Conservation (phyloP, 1,140 invertebrate species). For the Muscidifurax raptorellus region DNA sequence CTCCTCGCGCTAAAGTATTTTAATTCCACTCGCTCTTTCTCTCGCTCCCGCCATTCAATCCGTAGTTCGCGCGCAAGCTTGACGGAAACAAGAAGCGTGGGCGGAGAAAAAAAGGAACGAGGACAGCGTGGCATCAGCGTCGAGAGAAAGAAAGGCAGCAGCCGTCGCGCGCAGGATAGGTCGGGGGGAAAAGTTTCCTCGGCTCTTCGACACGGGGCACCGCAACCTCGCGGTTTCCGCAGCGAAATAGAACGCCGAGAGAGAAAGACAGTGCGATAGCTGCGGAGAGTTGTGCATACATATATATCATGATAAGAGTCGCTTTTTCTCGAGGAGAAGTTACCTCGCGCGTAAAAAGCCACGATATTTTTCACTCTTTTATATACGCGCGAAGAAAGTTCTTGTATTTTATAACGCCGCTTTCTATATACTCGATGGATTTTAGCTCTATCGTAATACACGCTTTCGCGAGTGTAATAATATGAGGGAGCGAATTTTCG, state of each 20-base stretch:
- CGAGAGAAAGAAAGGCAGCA: not conserved
- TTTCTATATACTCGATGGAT: no score
- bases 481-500: no score
- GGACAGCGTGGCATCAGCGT: not conserved
- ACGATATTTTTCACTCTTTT: constrained; percentile 66
- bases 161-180: not conserved
- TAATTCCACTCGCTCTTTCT: constrained; percentile 28
- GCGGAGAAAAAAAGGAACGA: not conserved
- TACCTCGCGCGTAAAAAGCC: constrained; percentile 55
- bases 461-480: no score
- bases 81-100: constrained; percentile 14
- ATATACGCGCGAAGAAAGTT: constrained; percentile 33
- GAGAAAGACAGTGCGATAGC: not conserved
- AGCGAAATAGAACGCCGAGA: not conserved
- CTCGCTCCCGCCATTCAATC: no score
- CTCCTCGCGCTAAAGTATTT: constrained; percentile 30
- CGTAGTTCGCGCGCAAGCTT: not conserved
- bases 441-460: no score
- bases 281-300: not conserved
- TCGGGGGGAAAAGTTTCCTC: constrained; percentile 22
- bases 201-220: constrained; percentile 35
- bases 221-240: constrained; percentile 30
- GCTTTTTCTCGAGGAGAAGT: no score
- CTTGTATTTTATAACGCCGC: no score
- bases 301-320: not conserved